These are phyloP conservation scores for Gallinago solitaria DNA, from an alignment of 2,797 vertebrate species.

Conservation along the genomic window DNA sequence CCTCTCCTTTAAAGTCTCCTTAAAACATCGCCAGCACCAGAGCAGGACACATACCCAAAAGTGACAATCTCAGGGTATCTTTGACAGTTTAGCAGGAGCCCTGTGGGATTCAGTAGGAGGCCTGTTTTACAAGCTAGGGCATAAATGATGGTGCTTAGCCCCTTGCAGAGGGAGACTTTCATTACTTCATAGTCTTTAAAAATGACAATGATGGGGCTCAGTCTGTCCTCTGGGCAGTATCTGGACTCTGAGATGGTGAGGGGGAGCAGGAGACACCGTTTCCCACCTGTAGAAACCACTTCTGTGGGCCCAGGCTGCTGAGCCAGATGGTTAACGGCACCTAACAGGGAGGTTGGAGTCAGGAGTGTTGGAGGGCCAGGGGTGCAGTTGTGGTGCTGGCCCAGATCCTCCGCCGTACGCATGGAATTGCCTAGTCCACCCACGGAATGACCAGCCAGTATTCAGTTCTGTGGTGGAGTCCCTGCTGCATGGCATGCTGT, in stretches of 20 bases:
- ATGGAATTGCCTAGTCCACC: neutral
- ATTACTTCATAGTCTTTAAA: neutral
- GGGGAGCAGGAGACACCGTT: neutral
- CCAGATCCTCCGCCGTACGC: neutral
- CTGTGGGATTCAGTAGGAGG: neutral
- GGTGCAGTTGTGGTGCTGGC: neutral
- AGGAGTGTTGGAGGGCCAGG: neutral
- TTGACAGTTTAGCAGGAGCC: neutral
- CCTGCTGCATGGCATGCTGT: fast-evolving
- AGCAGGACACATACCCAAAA: neutral
- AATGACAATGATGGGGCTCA: neutral
- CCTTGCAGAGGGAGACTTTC: neutral
- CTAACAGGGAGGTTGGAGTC: neutral
- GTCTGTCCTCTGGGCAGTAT: neutral
- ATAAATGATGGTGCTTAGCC: neutral
- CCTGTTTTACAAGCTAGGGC: neutral
- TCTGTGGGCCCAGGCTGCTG: neutral
- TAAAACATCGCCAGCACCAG: neutral
- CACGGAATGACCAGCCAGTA: neutral
- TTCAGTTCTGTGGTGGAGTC: neutral
- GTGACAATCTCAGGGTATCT: neutral
- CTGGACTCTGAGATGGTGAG: neutral
- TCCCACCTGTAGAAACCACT: neutral
- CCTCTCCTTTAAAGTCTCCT: neutral
- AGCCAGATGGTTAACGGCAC: neutral